phyloP scores from a whole-genome alignment of 2,888 invertebrate genomes.

The Ectobius pallidus region DNA sequence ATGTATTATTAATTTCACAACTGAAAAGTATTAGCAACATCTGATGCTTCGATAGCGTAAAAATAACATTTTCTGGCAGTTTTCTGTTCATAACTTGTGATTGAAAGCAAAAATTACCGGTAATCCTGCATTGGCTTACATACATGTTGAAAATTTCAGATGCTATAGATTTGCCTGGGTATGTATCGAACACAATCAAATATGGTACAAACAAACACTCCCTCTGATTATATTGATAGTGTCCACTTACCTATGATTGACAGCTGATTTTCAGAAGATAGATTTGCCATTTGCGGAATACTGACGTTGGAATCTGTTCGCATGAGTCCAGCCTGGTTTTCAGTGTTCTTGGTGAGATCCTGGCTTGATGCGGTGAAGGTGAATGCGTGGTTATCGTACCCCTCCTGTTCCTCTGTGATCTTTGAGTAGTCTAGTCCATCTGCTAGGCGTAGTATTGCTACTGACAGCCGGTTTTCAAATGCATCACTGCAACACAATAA shows the following conservation, averaged over 20 bases:
- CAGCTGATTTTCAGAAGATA: slow-evolving; percentile 35
- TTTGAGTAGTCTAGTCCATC: slow-evolving; percentile 84
- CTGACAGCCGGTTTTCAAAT: slow-evolving; percentile 89
- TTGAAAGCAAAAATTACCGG: too few relatives aligned
- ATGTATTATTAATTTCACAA: too few relatives aligned
- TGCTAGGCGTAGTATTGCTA: slow-evolving; percentile 84
- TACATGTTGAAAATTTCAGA: too few relatives aligned
- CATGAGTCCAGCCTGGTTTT: slow-evolving; percentile 54
- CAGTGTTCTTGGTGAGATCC: neutral
- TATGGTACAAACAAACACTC: too few relatives aligned
- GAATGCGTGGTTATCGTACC: slow-evolving; percentile 26
- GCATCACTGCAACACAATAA: slow-evolving; percentile 69
- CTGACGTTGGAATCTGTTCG: slow-evolving; percentile 77
- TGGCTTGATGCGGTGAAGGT: neutral
- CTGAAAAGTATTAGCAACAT: too few relatives aligned
- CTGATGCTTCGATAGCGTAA: too few relatives aligned
- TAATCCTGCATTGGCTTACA: too few relatives aligned
- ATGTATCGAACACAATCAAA: too few relatives aligned
- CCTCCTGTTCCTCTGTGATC: slow-evolving; percentile 47
- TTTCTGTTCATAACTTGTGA: too few relatives aligned
- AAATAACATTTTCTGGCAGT: too few relatives aligned
- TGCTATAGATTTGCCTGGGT: too few relatives aligned
- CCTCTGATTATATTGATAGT: too few relatives aligned
- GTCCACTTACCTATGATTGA: slow-evolving; percentile 33
- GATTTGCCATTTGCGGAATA: slow-evolving; percentile 57